Evolutionary conservation across 2,113 vertebrate species (phyloP), one percentile per base, ranked within the genome.

Genomic region (Myanophis thanlyinensis): DNA sequence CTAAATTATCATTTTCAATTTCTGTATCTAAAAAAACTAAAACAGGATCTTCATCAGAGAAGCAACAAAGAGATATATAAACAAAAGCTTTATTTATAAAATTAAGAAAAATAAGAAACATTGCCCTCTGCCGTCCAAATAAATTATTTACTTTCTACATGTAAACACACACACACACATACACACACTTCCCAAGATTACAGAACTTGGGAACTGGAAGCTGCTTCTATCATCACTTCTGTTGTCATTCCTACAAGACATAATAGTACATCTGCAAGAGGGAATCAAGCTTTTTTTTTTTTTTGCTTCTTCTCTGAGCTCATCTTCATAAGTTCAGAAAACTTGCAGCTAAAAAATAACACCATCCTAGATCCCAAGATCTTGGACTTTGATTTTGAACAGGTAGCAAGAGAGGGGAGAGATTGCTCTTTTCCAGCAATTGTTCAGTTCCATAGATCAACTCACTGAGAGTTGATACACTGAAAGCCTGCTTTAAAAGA

Each of bases 51-150:
- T 40, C 67, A 80, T 80, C 2, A 80, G n/a, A 62, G 27, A 62
- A 80, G 20, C 73, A 80, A 80, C 35, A 80, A 20, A 67, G 12
- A 67, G 59, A n/a, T 67, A 10, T 13, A 40, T 80, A 20, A 40
- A 88, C 5, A 9, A 91, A 84, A 1, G 30, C 1, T 80, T 73
- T 27, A 23, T 9, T 88, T 20, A 20, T 59, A 47, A 10, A 15
- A 44, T 49, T 84, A 12, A 92, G n/a, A 49, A 46, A 30, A 59
- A 30, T 86, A 53, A 48, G 46, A 90, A 85, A 93, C 62, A 48
- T 90, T 90, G 92, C 88, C 92, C 88, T 93, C 92, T 93, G 27
- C 46, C 62, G 92, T 93, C 13, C 53, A 92, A 40, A n/a, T 59
- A 7, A 89, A 59, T 85, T 40, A 48, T n/a, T 85, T 92, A n/a